Conservation (phyloP, 2,113 vertebrate genomes). For the Tragelaphus scriptus region DNA sequence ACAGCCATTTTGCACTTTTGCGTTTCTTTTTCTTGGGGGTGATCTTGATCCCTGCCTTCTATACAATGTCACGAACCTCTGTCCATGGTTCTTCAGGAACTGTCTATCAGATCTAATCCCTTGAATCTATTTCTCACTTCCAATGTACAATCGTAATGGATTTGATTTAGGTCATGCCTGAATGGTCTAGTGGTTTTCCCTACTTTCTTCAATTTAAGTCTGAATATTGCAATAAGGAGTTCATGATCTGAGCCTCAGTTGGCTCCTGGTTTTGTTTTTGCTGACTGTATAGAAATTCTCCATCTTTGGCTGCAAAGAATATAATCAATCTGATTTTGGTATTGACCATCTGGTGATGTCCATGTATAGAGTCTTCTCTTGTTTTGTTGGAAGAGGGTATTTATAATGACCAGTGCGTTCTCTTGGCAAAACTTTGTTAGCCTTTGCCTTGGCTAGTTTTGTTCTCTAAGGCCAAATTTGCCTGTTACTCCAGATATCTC, state of each 20-base stretch:
- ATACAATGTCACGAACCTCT: neutral
- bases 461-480: neutral
- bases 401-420: neutral
- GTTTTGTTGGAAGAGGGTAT: neutral
- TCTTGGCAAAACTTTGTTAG: neutral
- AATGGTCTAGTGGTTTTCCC: neutral
- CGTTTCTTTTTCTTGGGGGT: neutral
- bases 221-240: neutral
- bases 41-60: neutral
- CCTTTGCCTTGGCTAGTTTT: accelerated
- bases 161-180: neutral
- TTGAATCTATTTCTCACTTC: neutral
- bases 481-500: neutral
- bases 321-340: neutral
- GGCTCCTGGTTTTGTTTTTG: neutral
- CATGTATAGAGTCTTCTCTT: neutral
- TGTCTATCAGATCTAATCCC: neutral
- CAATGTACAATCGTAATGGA: neutral
- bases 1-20: neutral
- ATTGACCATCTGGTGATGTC: neutral
- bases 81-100: neutral
- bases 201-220: neutral
- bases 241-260: neutral
- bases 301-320: neutral
- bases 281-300: neutral